A percentile compares a stretch with the other conserved stretches of the same genome.
Conservation (phyloP, 2,797 vertebrate species). For the Carduelis carduelis region DNA sequence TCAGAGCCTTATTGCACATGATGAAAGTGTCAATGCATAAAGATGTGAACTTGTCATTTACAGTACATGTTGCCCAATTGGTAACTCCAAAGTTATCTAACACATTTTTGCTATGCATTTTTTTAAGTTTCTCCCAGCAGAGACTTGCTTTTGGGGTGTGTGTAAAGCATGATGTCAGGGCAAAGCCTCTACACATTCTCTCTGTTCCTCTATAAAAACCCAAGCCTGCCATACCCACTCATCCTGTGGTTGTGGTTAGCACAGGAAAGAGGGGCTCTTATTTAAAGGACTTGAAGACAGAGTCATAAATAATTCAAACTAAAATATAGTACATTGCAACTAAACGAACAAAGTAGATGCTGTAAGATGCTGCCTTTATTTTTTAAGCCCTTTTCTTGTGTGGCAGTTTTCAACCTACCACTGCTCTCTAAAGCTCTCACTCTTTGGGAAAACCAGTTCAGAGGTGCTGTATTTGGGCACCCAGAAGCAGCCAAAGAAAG, state of each 20-base stretch:
- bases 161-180: neutral
- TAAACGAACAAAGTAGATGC: neutral
- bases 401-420: neutral
- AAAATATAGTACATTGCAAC: neutral
- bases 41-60: constrained; percentile 9
- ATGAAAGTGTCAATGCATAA: neutral
- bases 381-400: neutral
- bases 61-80: neutral
- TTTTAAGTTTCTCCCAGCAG: neutral
- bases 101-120: neutral
- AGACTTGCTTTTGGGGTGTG: neutral
- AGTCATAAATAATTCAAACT: constrained; percentile 10
- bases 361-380: neutral
- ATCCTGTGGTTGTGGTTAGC: neutral
- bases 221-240: neutral
- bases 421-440: neutral
- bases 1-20: neutral
- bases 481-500: neutral
- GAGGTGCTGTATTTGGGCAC: neutral
- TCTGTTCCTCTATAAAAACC: neutral
- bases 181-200: neutral
- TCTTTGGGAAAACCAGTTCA: neutral
- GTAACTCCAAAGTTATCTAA: neutral
- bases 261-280: neutral
- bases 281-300: neutral